Percentiles rank a stretch among this genome's conserved stretches.
Conservation (phyloP, 2,113 vertebrate species). For the Gallinago media region DNA sequence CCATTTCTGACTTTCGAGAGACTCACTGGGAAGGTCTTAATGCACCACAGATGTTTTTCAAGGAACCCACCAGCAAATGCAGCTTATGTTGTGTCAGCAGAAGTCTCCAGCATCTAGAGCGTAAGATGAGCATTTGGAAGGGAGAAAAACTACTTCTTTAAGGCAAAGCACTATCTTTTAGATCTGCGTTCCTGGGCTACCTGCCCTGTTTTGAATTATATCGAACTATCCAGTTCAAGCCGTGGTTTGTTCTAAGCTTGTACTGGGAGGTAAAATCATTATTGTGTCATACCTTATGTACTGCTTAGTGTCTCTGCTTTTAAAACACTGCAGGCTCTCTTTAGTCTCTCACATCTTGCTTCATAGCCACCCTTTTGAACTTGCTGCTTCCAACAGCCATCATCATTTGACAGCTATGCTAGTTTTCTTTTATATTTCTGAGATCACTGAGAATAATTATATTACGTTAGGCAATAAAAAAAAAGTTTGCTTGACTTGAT, state of each 20-base stretch:
- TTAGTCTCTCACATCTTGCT: not conserved
- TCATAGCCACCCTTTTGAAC: not conserved
- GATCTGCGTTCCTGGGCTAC: conserved; percentile 43
- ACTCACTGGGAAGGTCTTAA: not conserved
- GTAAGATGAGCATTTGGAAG: not conserved
- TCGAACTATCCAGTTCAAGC: not conserved
- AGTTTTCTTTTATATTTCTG: not conserved
- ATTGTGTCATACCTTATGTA: conserved; percentile 7
- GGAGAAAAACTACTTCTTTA: conserved; percentile 50
- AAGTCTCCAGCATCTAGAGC: not conserved
- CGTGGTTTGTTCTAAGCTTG: conserved; percentile 18
- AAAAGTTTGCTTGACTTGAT: not conserved
- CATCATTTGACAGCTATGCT: not conserved
- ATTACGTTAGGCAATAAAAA: not conserved
- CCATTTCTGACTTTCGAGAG: not conserved
- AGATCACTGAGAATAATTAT: not conserved
- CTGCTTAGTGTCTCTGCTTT: not conserved
- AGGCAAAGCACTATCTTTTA: conserved; percentile 20
- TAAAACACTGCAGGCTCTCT: not conserved
- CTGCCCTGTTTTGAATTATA: not conserved
- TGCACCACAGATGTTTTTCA: not conserved
- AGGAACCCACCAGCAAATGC: not conserved
- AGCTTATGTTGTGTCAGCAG: not conserved
- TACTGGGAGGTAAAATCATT: not conserved
- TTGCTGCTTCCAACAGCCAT: not conserved